Conservation (phyloP, 2,888 invertebrate species). For the Incurvaria masculella region DNA sequence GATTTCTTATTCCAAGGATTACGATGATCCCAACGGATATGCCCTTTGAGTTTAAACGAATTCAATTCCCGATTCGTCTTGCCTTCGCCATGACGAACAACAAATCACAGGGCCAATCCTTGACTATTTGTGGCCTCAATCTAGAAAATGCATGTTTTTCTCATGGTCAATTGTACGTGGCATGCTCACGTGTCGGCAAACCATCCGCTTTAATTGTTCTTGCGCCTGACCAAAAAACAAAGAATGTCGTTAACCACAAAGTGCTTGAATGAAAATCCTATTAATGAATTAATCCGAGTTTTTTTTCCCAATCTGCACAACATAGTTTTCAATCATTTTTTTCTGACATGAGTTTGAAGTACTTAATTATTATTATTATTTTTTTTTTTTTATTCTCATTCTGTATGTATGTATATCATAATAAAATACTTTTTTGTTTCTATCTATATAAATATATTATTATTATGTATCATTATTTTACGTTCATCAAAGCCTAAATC, state of each 20-base stretch:
- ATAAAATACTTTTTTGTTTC: too few relatives aligned
- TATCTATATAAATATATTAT: too few relatives aligned
- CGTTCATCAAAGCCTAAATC: too few relatives aligned
- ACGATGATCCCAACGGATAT: constrained; percentile 12
- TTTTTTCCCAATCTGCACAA: too few relatives aligned
- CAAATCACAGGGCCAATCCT: constrained; percentile 22
- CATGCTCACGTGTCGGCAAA: constrained; percentile 19
- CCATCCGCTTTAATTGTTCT: constrained; percentile 15
- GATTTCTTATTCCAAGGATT: constrained; percentile 16
- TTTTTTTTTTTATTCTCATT: too few relatives aligned
- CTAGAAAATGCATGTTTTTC: constrained; percentile 18
- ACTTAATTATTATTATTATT: too few relatives aligned
- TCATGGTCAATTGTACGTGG: constrained; percentile 21
- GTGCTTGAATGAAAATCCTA: neutral
- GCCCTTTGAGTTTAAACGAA: constrained; percentile 14
- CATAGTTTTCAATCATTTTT: too few relatives aligned
- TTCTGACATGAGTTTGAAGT: too few relatives aligned
- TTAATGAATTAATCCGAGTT: too few relatives aligned
- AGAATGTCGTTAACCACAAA: constrained; percentile 4
- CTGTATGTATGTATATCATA: too few relatives aligned
- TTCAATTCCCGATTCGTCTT: constrained; percentile 20
- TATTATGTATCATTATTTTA: too few relatives aligned
- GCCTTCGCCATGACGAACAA: constrained; percentile 22
- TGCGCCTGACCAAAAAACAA: constrained; percentile 14
- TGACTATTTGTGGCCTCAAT: constrained; percentile 17